phyloP scores from a whole-genome alignment of 2,113 vertebrate species.

The Thamnophis sirtalis region DNA sequence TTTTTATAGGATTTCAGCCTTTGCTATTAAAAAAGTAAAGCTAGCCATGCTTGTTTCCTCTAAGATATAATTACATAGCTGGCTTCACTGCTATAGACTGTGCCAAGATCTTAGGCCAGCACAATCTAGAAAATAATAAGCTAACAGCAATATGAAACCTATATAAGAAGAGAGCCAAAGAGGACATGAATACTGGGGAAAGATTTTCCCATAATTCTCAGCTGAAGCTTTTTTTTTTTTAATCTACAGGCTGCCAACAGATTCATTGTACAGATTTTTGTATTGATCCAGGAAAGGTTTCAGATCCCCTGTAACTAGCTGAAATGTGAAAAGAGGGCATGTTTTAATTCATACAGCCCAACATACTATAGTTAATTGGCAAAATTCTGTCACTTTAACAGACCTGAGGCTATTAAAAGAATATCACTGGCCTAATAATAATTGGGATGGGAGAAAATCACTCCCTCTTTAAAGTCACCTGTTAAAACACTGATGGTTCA shows the following conservation, averaged over 20 bases:
- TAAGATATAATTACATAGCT: not conserved
- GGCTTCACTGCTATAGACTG: not conserved
- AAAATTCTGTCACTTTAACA: not conserved
- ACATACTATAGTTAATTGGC: not conserved
- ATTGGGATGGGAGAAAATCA: not conserved
- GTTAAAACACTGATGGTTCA: conserved; percentile 29
- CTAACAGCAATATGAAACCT: not conserved
- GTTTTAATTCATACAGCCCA: not conserved
- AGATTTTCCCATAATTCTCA: not conserved
- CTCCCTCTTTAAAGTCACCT: conserved; percentile 3
- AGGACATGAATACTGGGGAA: not conserved
- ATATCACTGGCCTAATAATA: not conserved
- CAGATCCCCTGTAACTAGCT: not conserved
- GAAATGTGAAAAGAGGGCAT: not conserved
- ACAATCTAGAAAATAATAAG: not conserved
- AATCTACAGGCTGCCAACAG: not conserved
- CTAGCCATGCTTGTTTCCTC: not conserved
- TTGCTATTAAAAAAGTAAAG: not conserved
- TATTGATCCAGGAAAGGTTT: not conserved
- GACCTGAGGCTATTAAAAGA: conserved; percentile 28
- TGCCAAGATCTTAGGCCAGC: not conserved
- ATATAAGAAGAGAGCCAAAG: not conserved
- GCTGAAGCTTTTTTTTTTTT: not conserved
- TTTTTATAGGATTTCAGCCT: not conserved
- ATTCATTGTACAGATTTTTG: not conserved